Evolutionary conservation across 2,797 vertebrate genomes (phyloP).

Genomic region (Hylomyscus alleni): DNA sequence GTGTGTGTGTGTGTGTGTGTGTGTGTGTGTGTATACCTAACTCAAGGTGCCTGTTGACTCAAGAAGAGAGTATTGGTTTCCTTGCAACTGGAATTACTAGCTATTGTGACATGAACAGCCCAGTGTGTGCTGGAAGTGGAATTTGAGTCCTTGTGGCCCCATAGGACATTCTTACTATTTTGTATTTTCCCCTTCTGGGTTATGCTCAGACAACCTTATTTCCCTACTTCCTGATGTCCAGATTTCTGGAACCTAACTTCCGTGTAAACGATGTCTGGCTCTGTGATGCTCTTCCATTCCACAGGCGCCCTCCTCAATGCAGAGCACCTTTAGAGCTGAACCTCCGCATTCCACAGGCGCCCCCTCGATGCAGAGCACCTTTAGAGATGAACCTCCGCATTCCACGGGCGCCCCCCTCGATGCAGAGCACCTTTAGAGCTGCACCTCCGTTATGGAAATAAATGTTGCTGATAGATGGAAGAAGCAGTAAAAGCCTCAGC

Average conservation of each 20-base stretch:
- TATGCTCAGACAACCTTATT: neutral
- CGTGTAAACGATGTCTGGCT: conserved; percentile 50
- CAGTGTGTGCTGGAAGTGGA: neutral
- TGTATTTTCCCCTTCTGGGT: neutral
- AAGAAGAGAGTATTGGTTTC: neutral
- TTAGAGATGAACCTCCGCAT: conserved; percentile 72
- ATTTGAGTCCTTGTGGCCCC: neutral
- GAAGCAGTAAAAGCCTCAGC: conserved; percentile 85
- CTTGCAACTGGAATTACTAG: neutral
- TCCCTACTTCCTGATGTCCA: conserved; percentile 22
- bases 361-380: conserved; percentile 68
- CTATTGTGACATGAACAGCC: neutral
- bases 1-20: fast-evolving
- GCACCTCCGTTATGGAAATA: conserved; percentile 80
- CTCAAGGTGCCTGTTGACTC: neutral
- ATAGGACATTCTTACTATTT: neutral
- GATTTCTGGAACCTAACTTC: conserved; percentile 23
- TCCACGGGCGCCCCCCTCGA: no score
- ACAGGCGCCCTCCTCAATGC: conserved; percentile 66
- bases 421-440: conserved; percentile 67
- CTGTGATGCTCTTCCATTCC: conserved; percentile 57
- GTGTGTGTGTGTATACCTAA: neutral
- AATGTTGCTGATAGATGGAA: conserved; percentile 82
- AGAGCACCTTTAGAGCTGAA: conserved; percentile 64
- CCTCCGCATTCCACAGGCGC: conserved; percentile 73